Conservation (phyloP, 1,140 invertebrate species). For the Vanessa atalanta region DNA sequence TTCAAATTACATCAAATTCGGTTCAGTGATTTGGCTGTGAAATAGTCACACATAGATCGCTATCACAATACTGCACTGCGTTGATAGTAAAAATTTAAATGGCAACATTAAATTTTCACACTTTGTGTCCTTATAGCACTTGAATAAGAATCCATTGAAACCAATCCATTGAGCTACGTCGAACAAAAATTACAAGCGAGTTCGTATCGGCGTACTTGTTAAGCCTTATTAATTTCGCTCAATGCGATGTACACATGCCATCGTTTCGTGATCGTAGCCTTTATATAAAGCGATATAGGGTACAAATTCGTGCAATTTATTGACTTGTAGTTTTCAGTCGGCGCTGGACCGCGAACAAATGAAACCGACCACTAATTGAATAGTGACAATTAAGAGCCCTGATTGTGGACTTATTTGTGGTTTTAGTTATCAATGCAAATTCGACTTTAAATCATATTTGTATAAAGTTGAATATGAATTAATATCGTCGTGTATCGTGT, state of each 20-base stretch:
- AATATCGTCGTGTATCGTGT: neutral
- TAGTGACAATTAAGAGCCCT: slow-evolving; percentile 39
- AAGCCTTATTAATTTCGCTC: slow-evolving; percentile 25
- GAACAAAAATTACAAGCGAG: slow-evolving; percentile 3
- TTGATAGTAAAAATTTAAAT: neutral
- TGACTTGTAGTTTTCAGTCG: slow-evolving; percentile 8
- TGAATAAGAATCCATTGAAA: neutral
- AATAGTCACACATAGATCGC: too few species aligned
- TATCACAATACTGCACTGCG: too few species aligned
- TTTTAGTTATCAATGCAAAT: slow-evolving; percentile 9
- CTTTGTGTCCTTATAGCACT: neutral
- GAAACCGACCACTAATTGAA: slow-evolving; percentile 39
- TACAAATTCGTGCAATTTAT: slow-evolving; percentile 4
- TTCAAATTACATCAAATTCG: too few species aligned
- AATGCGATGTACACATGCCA: slow-evolving; percentile 5
- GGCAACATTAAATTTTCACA: neutral
- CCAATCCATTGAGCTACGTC: slow-evolving; percentile 1
- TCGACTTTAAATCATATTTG: neutral
- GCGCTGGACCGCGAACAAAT: slow-evolving; percentile 23
- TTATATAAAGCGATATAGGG: neutral
- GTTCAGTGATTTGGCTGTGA: too few species aligned
- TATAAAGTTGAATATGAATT: neutral
- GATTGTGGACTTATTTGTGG: slow-evolving; percentile 37
- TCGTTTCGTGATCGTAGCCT: neutral
- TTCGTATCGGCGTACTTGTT: slow-evolving; percentile 10